Percentiles rank a stretch among this genome's conserved stretches.
These are phyloP conservation scores for Clarias magur DNA, from an alignment of 2,113 vertebrate species.

Conservation along the genomic window DNA sequence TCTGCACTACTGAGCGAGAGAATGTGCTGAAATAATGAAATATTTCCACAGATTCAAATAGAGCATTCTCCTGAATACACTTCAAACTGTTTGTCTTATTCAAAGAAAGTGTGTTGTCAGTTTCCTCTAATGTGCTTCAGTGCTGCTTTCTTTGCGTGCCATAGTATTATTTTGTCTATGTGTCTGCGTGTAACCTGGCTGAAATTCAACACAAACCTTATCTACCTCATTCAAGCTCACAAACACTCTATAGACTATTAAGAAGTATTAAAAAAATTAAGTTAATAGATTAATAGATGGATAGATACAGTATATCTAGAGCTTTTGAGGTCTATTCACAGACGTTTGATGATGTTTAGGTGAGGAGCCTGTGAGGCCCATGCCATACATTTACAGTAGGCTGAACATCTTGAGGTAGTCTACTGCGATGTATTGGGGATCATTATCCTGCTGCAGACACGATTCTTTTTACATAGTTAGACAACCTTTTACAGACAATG, in stretches of 20 bases:
- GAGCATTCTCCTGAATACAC: background rate
- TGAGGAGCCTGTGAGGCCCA: no score
- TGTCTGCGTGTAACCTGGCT: conserved; percentile 16
- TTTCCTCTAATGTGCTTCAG: conserved; percentile 3
- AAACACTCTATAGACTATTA: background rate
- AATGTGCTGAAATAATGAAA: background rate
- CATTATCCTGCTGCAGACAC: no score
- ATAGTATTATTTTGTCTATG: background rate
- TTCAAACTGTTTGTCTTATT: background rate
- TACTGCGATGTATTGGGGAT: no score
- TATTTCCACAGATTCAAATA: background rate
- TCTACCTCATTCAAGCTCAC: background rate
- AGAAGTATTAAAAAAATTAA: no score
- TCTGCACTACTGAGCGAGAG: background rate
- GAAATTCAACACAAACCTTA: conserved; percentile 14
- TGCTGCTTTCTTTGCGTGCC: background rate
- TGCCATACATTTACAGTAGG: no score
- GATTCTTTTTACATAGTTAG: no score
- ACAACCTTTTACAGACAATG: no score
- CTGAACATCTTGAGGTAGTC: no score
- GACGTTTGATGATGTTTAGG: no score
- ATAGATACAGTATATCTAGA: no score
- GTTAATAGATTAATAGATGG: no score
- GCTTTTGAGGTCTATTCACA: no score
- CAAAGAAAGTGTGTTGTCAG: background rate